Percentiles rank a stretch among this genome's conserved stretches.
phyloP scores from a whole-genome alignment of 2,113 vertebrate genomes.

The Rhinolophus ferrumequinum region DNA sequence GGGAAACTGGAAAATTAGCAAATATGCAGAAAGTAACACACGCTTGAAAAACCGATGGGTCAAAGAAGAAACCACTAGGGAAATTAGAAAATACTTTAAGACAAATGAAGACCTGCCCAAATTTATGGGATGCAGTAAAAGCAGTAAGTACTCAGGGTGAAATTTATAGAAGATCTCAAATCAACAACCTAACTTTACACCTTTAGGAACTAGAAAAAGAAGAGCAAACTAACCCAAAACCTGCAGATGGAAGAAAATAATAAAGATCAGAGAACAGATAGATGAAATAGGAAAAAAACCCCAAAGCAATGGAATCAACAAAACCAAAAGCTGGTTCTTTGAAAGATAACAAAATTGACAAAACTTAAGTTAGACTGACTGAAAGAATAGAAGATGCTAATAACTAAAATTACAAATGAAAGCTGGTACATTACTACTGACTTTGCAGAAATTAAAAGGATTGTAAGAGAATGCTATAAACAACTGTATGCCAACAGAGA shows the following conservation, averaged over 20 bases:
- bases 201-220: neutral
- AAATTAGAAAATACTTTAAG: neutral
- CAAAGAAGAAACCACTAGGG: neutral
- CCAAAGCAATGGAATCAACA: neutral
- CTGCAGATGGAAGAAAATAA: neutral
- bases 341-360: neutral
- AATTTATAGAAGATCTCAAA: conserved; percentile 5
- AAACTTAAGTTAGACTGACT: neutral
- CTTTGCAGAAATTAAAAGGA: neutral
- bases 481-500: neutral
- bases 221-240: neutral
- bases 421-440: neutral
- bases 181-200: neutral
- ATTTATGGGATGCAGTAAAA: neutral
- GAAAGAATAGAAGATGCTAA: neutral
- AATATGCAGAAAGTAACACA: neutral
- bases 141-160: neutral
- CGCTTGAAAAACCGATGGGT: neutral
- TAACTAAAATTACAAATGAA: neutral
- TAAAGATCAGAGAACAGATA: neutral
- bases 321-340: neutral
- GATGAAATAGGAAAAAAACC: neutral
- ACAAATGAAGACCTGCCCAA: neutral
- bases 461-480: neutral
- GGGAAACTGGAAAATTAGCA: neutral